Conservation (phyloP, 2,797 vertebrate genomes). For the Squalus acanthias region DNA sequence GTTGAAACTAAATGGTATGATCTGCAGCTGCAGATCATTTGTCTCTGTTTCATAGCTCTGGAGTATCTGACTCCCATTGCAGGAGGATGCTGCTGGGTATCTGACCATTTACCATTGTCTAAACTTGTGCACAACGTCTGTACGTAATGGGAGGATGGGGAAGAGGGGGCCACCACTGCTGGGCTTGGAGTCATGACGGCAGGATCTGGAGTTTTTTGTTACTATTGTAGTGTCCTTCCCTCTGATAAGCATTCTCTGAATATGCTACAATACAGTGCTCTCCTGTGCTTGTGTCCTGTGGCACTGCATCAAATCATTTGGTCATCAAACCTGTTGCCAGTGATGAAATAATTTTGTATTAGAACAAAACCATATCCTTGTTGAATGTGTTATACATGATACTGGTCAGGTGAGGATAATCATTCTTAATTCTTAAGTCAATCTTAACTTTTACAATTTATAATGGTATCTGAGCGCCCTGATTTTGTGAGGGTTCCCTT, state of each 20-base stretch:
- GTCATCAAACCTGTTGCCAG: neutral
- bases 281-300: neutral
- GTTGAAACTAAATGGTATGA: neutral
- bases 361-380: neutral
- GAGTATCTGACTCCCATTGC: neutral
- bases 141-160: neutral
- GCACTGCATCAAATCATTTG: neutral
- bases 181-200: too few species aligned
- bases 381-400: neutral
- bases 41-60: neutral
- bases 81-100: neutral
- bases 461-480: neutral
- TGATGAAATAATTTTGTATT: neutral
- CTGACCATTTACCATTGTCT: neutral
- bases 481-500: neutral
- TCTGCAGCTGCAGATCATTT: neutral
- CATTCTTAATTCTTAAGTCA: neutral
- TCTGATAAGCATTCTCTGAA: neutral
- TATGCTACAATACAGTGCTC: neutral
- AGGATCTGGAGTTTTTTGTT: neutral
- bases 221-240: neutral
- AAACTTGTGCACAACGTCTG: neutral
- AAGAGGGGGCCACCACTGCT: too few species aligned
- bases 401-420: neutral
- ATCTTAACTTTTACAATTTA: neutral